Conservation (phyloP, 2,797 vertebrate genomes). For the Acridotheres tristis region DNA sequence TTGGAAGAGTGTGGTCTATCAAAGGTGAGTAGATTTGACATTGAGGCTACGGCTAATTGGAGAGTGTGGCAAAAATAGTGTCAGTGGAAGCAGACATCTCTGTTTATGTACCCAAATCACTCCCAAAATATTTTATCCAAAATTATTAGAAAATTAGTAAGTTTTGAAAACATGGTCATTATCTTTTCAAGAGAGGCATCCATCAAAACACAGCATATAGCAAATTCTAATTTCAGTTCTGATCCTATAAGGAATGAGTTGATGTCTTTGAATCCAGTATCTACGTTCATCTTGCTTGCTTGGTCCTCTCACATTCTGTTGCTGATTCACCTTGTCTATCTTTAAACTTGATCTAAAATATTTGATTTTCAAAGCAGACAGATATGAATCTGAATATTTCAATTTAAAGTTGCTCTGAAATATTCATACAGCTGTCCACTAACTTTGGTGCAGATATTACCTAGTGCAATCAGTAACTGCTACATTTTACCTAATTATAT, state of each 20-base stretch:
- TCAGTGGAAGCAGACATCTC: neutral
- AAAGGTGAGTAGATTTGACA: neutral
- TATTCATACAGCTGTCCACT: neutral
- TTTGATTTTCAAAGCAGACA: neutral
- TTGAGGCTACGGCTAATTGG: neutral
- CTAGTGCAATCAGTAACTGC: neutral
- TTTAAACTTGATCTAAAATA: neutral
- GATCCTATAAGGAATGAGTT: neutral
- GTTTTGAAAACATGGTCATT: neutral
- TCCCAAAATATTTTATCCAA: neutral
- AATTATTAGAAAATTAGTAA: neutral
- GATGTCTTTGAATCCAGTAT: neutral
- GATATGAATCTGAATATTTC: neutral
- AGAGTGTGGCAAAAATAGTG: neutral
- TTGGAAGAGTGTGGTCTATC: neutral
- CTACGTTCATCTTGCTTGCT: neutral
- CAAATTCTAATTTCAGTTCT: neutral
- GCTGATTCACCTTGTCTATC: neutral
- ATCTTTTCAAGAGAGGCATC: neutral
- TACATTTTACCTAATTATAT: neutral
- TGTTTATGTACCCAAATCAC: neutral
- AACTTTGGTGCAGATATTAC: neutral
- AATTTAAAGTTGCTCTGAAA: neutral
- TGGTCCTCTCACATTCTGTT: neutral
- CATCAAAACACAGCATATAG: neutral